A percentile compares a stretch with the other conserved stretches of the same genome.
Conservation (phyloP, 2,113 vertebrate genomes). For the Spea bombifrons region DNA sequence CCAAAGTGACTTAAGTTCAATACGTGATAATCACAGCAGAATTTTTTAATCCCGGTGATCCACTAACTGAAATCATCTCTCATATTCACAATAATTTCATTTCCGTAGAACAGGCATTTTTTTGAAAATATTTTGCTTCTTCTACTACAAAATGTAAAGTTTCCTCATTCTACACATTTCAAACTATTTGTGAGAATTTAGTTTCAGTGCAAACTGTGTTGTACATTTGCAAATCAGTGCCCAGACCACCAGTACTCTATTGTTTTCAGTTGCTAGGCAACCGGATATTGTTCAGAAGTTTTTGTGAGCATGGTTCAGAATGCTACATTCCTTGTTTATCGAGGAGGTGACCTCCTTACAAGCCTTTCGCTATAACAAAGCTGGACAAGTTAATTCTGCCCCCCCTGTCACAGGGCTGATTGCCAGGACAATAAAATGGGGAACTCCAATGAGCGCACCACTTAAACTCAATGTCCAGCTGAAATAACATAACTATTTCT, state of each 20-base stretch:
- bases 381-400: too few species aligned
- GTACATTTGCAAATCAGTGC: constrained; percentile 17
- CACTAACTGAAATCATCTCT: too few species aligned
- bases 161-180: not conserved
- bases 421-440: constrained; percentile 25
- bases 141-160: too few species aligned
- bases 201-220: not conserved
- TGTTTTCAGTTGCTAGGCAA: constrained; percentile 41
- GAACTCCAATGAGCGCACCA: not conserved
- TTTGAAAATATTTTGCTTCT: too few species aligned
- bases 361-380: not conserved
- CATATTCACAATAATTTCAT: too few species aligned
- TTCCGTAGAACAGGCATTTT: too few species aligned
- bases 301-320: not conserved
- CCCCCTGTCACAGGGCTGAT: not conserved
- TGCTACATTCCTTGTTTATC: constrained; percentile 27
- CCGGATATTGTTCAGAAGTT: constrained; percentile 17
- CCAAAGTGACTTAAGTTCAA: too few species aligned
- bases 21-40: too few species aligned
- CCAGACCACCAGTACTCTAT: constrained; percentile 37
- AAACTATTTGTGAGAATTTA: not conserved
- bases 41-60: too few species aligned
- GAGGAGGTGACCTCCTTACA: constrained; percentile 25
- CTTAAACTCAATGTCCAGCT: too few species aligned
- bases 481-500: too few species aligned